Evolutionary conservation across 2,888 invertebrate species (phyloP).

Genomic region (Amiota mariae): DNA sequence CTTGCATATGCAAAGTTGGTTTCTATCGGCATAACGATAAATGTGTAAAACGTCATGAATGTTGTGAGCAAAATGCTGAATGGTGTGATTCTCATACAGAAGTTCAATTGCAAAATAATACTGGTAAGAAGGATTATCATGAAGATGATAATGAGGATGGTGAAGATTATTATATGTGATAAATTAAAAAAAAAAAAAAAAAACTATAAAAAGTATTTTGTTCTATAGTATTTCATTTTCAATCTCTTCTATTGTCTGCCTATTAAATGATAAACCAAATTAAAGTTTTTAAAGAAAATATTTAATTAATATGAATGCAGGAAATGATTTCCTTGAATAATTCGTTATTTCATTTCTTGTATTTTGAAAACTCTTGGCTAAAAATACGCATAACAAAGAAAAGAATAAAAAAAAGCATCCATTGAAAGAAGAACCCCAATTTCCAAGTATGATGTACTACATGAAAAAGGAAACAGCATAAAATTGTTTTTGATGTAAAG

Average conservation of each 20-base stretch:
- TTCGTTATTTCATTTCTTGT: too few relatives aligned
- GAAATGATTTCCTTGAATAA: too few relatives aligned
- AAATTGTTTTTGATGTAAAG: constrained; percentile 11
- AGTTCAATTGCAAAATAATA: neutral
- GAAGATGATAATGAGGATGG: too few relatives aligned
- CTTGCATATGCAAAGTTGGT: constrained; percentile 31
- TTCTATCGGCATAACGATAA: constrained; percentile 13
- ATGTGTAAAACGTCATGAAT: constrained; percentile 24
- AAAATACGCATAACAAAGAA: constrained; percentile 11
- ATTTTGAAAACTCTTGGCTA: constrained; percentile 9
- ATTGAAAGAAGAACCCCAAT: neutral
- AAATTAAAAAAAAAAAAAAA: too few relatives aligned
- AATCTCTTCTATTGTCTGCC: neutral
- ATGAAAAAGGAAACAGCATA: neutral
- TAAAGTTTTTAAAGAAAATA: neutral
- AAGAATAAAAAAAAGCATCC: neutral
- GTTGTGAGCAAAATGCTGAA: neutral
- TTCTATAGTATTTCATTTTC: neutral
- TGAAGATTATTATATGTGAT: too few relatives aligned
- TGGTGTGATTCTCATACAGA: neutral
- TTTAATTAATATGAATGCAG: too few relatives aligned
- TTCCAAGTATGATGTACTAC: neutral
- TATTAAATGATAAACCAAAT: neutral
- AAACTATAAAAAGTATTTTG: neutral
- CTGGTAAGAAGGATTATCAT: neutral